These are phyloP conservation scores for Caloenas nicobarica DNA, from an alignment of 2,113 vertebrate species.

Conservation along the genomic window DNA sequence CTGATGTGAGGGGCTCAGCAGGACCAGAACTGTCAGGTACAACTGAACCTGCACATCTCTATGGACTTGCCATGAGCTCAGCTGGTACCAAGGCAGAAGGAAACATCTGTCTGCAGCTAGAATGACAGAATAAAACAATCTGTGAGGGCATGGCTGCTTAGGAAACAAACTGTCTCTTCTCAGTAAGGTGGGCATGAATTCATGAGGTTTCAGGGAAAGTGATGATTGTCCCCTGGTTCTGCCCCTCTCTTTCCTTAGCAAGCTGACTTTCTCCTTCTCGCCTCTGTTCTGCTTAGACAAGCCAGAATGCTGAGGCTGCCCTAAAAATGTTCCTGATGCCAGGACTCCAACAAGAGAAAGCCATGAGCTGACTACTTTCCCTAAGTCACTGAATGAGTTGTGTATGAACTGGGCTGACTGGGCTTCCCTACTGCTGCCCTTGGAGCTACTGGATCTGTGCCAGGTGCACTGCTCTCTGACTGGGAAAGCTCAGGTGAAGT, in stretches of 20 bases:
- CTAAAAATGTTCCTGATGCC: not conserved
- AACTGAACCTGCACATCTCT: accelerated
- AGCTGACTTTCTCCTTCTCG: not conserved
- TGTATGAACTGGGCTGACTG: not conserved
- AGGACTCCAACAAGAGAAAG: not conserved
- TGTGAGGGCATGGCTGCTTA: not conserved
- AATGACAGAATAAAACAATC: not conserved
- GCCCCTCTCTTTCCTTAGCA: not conserved
- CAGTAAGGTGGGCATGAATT: not conserved
- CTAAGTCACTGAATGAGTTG: not conserved
- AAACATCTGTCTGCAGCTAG: not conserved
- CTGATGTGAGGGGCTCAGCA: accelerated
- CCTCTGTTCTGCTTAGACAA: not conserved
- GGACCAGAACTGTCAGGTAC: not conserved
- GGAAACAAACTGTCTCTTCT: not conserved
- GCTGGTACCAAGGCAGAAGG: not conserved
- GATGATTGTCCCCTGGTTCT: not conserved
- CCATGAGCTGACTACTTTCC: not conserved
- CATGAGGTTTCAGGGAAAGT: not conserved
- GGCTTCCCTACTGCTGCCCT: not conserved
- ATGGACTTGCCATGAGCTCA: not conserved
- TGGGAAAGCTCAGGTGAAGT: not conserved
- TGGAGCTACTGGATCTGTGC: not conserved
- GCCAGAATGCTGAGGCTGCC: not conserved
- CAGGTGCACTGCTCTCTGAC: not conserved